phyloP scores from a whole-genome alignment of 2,797 vertebrate genomes.

The Phyllotis vaccarum region DNA sequence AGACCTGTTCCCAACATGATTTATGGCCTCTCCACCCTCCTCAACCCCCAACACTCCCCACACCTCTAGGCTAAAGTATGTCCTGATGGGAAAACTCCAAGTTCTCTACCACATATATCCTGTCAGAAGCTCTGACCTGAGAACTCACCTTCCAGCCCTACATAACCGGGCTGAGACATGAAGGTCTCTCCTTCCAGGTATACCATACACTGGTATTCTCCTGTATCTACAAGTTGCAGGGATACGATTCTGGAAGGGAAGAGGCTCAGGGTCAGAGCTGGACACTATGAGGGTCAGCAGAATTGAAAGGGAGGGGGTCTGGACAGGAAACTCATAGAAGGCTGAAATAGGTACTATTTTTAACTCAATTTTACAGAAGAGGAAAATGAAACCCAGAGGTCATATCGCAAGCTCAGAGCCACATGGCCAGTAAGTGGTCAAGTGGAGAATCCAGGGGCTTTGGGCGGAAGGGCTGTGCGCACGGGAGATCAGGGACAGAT shows the following conservation, averaged over 20 bases:
- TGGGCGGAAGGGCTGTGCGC: background rate
- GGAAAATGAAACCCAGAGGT: slow-evolving; percentile 65
- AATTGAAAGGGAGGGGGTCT: background rate
- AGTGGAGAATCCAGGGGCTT: background rate
- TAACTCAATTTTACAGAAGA: slow-evolving; percentile 71
- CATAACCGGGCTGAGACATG: slow-evolving; percentile 88
- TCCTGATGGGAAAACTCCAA: background rate
- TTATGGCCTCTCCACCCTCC: background rate
- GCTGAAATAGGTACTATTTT: slow-evolving; percentile 44
- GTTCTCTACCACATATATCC: background rate
- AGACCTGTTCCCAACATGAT: background rate
- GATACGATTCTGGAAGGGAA: slow-evolving; percentile 89
- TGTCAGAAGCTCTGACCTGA: background rate
- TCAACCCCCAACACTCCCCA: background rate
- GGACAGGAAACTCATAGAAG: background rate
- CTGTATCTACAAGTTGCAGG: slow-evolving; percentile 90
- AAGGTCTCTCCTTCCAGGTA: slow-evolving; percentile 78
- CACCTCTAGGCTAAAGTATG: background rate
- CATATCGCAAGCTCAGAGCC: background rate
- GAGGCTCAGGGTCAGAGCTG: background rate
- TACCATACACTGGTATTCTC: slow-evolving; percentile 90
- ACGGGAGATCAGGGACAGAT: background rate
- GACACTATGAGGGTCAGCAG: background rate
- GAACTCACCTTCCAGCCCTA: slow-evolving; percentile 92
- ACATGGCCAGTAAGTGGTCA: background rate